Percentiles rank a stretch among this genome's conserved stretches.
Evolutionary conservation across 2,113 vertebrate genomes (phyloP).

Genomic region (Chaenocephalus aceratus): DNA sequence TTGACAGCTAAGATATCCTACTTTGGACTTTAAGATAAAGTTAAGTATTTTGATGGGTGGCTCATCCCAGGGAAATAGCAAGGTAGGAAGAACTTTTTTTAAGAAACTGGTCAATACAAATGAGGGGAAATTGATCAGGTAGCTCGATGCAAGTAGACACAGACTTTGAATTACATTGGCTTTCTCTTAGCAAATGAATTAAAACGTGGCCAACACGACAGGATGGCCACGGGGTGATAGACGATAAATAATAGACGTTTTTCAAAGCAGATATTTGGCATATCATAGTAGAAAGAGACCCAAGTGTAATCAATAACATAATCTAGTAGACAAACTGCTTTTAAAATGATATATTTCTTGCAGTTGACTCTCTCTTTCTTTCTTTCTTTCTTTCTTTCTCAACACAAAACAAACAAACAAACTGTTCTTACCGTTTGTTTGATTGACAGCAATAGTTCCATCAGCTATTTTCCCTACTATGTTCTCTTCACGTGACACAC

Average conservation of each 20-base stretch:
- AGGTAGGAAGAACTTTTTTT: no score
- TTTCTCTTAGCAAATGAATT: not conserved
- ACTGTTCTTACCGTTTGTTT: no score
- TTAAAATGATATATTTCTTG: no score
- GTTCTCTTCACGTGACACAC: slow-evolving; percentile 6
- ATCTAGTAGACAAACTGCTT: no score
- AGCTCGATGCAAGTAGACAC: not conserved
- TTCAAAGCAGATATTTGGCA: not conserved
- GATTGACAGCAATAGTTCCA: not conserved
- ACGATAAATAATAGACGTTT: not conserved
- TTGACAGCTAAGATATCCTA: not conserved
- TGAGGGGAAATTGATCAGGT: not conserved
- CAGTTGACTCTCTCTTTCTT: no score
- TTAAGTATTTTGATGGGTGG: not conserved
- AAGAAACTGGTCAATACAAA: not conserved
- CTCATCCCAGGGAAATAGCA: not conserved
- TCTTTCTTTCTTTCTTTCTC: not conserved
- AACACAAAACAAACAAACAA: not conserved
- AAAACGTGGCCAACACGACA: not conserved
- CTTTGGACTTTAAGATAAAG: not conserved
- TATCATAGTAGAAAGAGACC: not conserved
- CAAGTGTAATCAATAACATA: not conserved
- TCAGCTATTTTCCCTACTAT: not conserved
- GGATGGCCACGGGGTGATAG: no score
- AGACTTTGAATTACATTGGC: not conserved